These are phyloP conservation scores for Pollachius pollachius DNA, from an alignment of 2,113 vertebrate genomes.

Conservation along the genomic window DNA sequence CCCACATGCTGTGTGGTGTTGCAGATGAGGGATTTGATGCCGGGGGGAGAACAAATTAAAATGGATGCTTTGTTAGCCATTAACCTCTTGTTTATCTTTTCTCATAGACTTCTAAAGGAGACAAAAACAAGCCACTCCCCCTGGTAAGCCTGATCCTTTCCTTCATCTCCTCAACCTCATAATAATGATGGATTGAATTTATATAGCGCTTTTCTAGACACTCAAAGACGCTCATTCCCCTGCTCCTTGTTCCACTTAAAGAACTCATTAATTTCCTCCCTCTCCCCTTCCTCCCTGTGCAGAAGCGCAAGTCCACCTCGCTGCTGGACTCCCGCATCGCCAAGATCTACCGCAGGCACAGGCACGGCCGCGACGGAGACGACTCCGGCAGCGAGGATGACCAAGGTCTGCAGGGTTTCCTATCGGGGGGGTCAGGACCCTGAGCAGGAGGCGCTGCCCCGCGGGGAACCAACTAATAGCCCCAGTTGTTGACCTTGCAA, in stretches of 20 bases:
- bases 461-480: too few species aligned
- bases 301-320: constrained; percentile 72
- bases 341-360: constrained; percentile 70
- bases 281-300: not conserved
- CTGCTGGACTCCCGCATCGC: constrained; percentile 70
- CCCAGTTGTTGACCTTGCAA: too few species aligned
- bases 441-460: too few species aligned
- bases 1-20: too few species aligned
- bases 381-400: constrained; percentile 70
- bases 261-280: not conserved
- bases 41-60: not conserved
- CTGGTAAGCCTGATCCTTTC: constrained; percentile 36
- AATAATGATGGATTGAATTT: too few species aligned
- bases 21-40: not conserved
- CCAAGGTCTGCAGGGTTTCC: constrained; percentile 32
- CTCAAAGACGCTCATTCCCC: not conserved
- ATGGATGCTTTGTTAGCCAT: too few species aligned
- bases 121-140: constrained; percentile 38
- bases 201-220: not conserved
- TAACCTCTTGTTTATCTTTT: not conserved
- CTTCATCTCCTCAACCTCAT: not conserved
- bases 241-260: not conserved
- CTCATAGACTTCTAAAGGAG: constrained; percentile 42
- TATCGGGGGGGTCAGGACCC: too few species aligned
- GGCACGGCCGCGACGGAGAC: constrained; percentile 63